Percentiles rank a stretch among this genome's conserved stretches.
phyloP scores from a whole-genome alignment of 2,797 vertebrate species.

The Coilia nasus region DNA sequence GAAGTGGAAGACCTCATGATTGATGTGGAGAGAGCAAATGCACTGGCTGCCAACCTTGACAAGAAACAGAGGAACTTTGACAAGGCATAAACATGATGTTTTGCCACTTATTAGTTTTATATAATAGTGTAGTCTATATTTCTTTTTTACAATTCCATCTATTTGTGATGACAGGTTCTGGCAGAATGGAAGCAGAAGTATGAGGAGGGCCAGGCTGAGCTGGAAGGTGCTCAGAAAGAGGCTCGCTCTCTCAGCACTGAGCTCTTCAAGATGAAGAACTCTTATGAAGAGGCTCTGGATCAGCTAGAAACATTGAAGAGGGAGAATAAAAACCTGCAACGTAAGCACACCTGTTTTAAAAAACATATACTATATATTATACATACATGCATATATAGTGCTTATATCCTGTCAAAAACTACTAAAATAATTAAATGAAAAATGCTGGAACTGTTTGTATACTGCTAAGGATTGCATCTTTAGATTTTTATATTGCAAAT shows the following conservation, averaged over 20 bases:
- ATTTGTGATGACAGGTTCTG: conserved; percentile 59
- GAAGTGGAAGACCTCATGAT: conserved; percentile 90
- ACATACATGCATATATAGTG: not conserved
- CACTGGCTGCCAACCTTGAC: conserved; percentile 80
- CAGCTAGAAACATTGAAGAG: conserved; percentile 86
- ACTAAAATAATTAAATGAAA: too few relatives aligned
- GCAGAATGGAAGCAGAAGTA: conserved; percentile 89
- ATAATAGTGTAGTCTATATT: too few relatives aligned
- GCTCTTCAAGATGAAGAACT: conserved; percentile 88
- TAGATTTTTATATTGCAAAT: not conserved
- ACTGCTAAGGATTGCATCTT: not conserved
- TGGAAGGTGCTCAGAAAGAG: conserved; percentile 84
- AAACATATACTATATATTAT: too few relatives aligned
- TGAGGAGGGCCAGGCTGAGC: conserved; percentile 84
- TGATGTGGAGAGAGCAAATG: conserved; percentile 83
- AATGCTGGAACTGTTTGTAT: not conserved
- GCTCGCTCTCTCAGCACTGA: conserved; percentile 83
- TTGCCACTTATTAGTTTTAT: too few relatives aligned
- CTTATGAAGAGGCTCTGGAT: conserved; percentile 86
- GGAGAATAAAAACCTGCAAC: conserved; percentile 88
- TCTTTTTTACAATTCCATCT: too few relatives aligned
- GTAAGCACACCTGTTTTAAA: conserved; percentile 52
- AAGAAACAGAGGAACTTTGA: conserved; percentile 90
- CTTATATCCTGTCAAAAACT: too few relatives aligned
- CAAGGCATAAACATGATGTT: conserved; percentile 66